Evolutionary conservation across 1,140 invertebrate species (phyloP), one percentile per base, ranked within the genome.

Genomic region (Scaptodrosophila lebanonensis): DNA sequence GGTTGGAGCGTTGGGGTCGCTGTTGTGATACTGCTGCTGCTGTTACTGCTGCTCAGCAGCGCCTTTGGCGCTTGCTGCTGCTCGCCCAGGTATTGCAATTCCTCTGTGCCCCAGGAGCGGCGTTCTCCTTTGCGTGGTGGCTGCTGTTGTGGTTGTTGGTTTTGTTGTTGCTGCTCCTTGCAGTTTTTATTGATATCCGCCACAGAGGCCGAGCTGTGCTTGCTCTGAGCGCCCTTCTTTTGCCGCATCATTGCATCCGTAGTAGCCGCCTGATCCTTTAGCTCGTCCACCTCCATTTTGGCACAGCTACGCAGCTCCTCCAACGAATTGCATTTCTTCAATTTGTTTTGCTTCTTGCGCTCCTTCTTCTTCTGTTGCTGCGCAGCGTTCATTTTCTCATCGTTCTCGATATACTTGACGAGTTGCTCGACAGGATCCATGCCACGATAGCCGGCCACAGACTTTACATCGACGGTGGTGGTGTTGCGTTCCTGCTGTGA

Each of bases 321-420:
- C 27, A 93, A 73, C 4, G 91, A 92, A 75, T 91, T 92, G 25
- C 90, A 90, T 62, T 91, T 92, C 66, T 92, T 90, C 16, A 92
- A 53, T 48, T 87, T 86, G 7, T 70, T 59, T 35, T 84, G 71
- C 36, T 87, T 83, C 35, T 73, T 73, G 27, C 70, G 66, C 18
- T 82, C 75, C 57, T 86, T 87, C 15, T 76, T 82, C 43, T 75
- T 75, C 25, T 76, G 73, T 22, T 63, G 63, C 33, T 58, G 53
- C 33, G 12, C 50, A 2, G 36, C 36, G 15, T 11, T 44, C 36
- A 27, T 22, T 8, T 52, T 66, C 18, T 56, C 69, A 44, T 75
- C 69, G 18, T 82, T 83, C 59, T 89, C 88, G 22, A 90, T 89
- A 39, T 86, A 90, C 38, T 88, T 85, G 15, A 90, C 71, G 29